Percentiles rank a stretch among this genome's conserved stretches.
Conservation (phyloP, 64 coral and sea anemone genomes). For the Orbicella faveolata region DNA sequence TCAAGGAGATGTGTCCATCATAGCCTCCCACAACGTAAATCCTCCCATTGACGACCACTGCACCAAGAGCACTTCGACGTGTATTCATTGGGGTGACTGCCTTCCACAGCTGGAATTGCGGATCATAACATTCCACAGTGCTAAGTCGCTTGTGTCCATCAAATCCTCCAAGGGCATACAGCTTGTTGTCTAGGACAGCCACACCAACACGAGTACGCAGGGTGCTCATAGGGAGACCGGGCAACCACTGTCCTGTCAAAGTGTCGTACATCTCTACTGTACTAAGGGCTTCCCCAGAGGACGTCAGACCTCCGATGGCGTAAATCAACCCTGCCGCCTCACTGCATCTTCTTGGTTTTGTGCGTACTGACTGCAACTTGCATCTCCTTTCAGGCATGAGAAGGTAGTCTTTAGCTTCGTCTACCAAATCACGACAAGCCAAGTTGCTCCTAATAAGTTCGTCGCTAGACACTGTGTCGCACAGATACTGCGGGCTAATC, state of each 20-base stretch:
- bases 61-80: constrained; percentile 95
- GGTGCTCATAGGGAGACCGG: constrained; percentile 79
- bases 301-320: constrained; percentile 95
- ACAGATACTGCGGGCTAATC: constrained; percentile 88
- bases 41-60: constrained; percentile 75
- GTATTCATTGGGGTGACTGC: constrained; percentile 92
- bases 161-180: constrained; percentile 97
- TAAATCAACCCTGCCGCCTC: constrained; percentile 95
- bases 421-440: constrained; percentile 90
- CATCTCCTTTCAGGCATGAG: constrained; percentile 88
- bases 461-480: constrained; percentile 78
- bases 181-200: constrained; percentile 82
- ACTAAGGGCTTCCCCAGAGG: constrained; percentile 90
- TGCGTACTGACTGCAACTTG: constrained; percentile 70
- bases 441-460: constrained; percentile 83
- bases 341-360: constrained; percentile 89
- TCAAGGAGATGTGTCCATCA: constrained; percentile 96
- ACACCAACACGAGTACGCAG: constrained; percentile 95
- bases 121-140: constrained; percentile 95
- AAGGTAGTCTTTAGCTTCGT: constrained; percentile 93
- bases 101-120: constrained; percentile 69
- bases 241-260: constrained; percentile 75
- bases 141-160: constrained; percentile 94
- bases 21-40: constrained; percentile 96
- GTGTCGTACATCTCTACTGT: constrained; percentile 91